Conservation (phyloP, 2,113 vertebrate species). For the Mellivora capensis region DNA sequence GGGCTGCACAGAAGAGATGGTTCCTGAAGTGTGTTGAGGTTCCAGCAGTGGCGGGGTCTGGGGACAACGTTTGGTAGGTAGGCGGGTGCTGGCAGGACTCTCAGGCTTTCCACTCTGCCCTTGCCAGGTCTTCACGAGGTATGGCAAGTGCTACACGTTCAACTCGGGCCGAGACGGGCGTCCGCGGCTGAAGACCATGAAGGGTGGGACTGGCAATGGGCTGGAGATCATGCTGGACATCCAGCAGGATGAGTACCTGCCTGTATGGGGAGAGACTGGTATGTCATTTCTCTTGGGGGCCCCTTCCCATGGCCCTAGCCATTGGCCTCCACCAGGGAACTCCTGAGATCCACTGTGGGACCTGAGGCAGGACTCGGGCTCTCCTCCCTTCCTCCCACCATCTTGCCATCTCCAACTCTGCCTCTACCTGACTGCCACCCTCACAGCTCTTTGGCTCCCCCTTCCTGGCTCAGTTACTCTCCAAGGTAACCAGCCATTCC, state of each 20-base stretch:
- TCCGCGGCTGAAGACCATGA: conserved; percentile 92
- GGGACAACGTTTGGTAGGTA: background rate
- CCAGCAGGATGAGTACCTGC: conserved; percentile 97
- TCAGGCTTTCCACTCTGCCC: conserved; percentile 28
- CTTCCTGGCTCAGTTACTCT: conserved; percentile 75
- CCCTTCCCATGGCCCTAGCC: background rate
- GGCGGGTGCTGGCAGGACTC: background rate
- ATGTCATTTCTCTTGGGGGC: conserved; percentile 40
- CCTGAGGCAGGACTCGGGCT: background rate
- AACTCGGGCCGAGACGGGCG: conserved; percentile 94
- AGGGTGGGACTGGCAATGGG: conserved; percentile 97
- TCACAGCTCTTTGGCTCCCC: conserved; percentile 29
- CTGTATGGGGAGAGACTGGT: conserved; percentile 99
- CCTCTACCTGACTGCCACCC: conserved; percentile 39
- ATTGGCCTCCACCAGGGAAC: background rate
- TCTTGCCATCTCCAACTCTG: background rate
- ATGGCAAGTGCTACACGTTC: conserved; percentile 99
- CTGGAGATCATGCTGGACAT: conserved; percentile 99
- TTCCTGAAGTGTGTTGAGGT: background rate
- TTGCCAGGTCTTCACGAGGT: conserved; percentile 95
- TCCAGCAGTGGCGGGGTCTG: background rate
- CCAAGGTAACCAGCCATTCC: conserved; percentile 82
- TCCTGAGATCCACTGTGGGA: background rate
- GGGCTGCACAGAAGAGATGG: background rate
- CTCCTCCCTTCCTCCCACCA: background rate